Evolutionary conservation across 2,797 vertebrate species (phyloP).

Genomic region (Crocodylus rhombifer): DNA sequence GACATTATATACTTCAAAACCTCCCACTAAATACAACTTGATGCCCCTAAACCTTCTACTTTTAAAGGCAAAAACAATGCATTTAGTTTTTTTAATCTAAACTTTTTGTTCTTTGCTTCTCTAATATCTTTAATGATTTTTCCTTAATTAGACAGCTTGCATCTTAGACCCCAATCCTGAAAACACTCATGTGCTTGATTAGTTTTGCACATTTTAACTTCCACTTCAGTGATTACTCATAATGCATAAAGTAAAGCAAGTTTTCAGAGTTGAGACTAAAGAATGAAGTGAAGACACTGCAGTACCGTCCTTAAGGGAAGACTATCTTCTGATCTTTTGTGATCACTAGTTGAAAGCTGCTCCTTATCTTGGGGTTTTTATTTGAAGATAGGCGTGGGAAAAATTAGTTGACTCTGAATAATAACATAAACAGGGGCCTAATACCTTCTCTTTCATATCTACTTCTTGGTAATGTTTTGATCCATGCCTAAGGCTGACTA

Average conservation of each 20-base stretch:
- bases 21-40: neutral
- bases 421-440: neutral
- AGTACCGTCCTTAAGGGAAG: neutral
- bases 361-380: neutral
- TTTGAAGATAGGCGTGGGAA: neutral
- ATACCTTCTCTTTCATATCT: neutral
- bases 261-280: neutral
- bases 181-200: neutral
- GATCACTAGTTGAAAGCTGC: neutral
- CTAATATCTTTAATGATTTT: neutral
- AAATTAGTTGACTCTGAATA: fast-evolving
- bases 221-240: neutral
- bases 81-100: neutral
- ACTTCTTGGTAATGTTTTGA: neutral
- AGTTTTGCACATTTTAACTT: neutral
- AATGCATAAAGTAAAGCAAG: neutral
- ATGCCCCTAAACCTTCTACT: neutral
- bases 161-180: neutral
- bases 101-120: neutral
- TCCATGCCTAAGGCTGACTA: neutral
- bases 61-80: neutral
- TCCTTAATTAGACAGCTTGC: neutral
- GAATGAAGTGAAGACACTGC: neutral
- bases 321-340: neutral
- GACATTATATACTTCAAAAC: neutral